Conservation (phyloP, 2,113 vertebrate genomes). For the Zosterops lateralis region DNA sequence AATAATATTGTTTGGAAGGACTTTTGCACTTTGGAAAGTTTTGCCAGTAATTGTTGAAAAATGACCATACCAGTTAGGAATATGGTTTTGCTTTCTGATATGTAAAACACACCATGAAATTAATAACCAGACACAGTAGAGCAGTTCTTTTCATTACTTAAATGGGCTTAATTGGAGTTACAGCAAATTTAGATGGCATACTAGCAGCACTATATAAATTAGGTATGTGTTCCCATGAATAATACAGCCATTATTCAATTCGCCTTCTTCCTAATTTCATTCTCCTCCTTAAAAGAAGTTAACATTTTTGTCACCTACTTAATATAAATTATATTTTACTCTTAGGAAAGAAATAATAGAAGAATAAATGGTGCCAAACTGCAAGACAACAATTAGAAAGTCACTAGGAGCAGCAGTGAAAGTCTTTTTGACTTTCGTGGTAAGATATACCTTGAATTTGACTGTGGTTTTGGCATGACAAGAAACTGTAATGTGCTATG, state of each 20-base stretch:
- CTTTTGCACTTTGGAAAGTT: neutral
- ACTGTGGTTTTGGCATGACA: neutral
- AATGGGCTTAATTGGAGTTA: constrained; percentile 50
- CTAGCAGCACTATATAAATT: constrained; percentile 33
- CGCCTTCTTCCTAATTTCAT: neutral
- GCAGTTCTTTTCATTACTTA: constrained; percentile 44
- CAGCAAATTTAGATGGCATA: constrained; percentile 42
- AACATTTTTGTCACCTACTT: neutral
- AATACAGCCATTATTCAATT: constrained; percentile 38
- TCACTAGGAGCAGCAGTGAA: neutral
- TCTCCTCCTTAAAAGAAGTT: neutral
- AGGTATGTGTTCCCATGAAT: neutral
- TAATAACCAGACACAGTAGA: constrained; percentile 40
- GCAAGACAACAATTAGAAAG: neutral
- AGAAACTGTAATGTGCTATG: neutral
- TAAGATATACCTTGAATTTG: neutral
- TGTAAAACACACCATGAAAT: constrained; percentile 40
- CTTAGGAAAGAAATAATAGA: neutral
- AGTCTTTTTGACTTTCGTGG: neutral
- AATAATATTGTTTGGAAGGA: neutral
- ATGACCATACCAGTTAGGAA: neutral
- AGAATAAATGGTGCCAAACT: neutral
- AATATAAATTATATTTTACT: neutral
- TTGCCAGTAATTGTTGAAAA: neutral
- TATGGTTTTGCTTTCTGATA: constrained; percentile 12